These are phyloP conservation scores for Prionailurus viverrinus DNA, from an alignment of 2,113 vertebrate genomes.

Conservation along the genomic window DNA sequence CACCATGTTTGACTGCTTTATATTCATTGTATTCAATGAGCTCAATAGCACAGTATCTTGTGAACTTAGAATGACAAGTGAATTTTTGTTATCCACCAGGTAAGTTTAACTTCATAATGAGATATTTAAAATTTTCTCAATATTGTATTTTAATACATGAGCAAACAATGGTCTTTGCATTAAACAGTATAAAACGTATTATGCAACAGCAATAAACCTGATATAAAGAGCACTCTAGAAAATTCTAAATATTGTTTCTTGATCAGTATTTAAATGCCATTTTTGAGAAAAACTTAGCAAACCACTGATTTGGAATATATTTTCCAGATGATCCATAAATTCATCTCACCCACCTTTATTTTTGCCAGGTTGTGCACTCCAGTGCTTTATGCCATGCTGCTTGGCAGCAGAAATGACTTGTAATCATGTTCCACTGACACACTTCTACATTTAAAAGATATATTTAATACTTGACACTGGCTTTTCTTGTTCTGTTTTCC, in stretches of 20 bases:
- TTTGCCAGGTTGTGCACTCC: not conserved
- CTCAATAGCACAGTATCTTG: not conserved
- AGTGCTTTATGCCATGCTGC: not conserved
- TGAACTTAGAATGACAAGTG: not conserved
- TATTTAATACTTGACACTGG: not conserved
- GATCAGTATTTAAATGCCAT: not conserved
- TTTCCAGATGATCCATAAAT: not conserved
- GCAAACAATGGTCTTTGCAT: not conserved
- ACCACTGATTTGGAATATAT: not conserved
- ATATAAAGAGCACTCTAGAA: not conserved
- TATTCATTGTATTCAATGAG: not conserved
- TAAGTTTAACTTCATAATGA: not conserved
- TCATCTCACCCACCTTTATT: not conserved
- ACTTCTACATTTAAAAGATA: not conserved
- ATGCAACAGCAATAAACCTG: not conserved
- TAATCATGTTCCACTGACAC: not conserved
- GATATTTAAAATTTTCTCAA: not conserved
- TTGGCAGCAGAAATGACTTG: not conserved
- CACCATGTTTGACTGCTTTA: not conserved
- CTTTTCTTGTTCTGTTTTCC: not conserved
- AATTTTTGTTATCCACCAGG: not conserved
- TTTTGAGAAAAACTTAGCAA: not conserved
- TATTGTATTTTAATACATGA: not conserved
- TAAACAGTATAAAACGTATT: not conserved
- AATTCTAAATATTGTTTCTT: not conserved